Conservation (phyloP, 2,113 vertebrate species). For the Nesospiza acunhae region DNA sequence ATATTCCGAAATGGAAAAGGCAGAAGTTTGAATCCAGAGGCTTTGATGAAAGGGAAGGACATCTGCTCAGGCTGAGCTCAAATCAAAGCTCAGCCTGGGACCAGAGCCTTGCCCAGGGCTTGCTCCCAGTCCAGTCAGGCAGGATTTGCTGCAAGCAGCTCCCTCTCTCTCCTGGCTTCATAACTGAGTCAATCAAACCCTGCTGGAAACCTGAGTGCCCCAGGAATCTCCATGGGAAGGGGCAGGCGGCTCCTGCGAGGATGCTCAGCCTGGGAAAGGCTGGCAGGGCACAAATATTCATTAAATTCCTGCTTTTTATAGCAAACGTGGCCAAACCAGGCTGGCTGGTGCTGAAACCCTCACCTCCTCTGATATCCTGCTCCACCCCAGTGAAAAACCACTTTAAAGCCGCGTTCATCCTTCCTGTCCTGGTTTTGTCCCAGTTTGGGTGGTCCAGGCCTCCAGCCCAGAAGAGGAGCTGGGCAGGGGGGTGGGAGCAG, state of each 20-base stretch:
- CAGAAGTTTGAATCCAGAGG: not conserved
- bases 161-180: accelerated
- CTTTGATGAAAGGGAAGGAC: not conserved
- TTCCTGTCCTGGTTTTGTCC: not conserved
- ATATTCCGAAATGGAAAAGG: not conserved
- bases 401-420: accelerated
- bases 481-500: not conserved
- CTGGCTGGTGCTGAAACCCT: not conserved
- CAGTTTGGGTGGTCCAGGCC: accelerated
- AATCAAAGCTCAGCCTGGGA: not conserved
- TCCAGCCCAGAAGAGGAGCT: not conserved
- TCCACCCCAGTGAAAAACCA: not conserved
- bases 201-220: not conserved
- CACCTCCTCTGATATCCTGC: not conserved
- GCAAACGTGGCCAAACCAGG: not conserved
- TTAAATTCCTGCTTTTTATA: not conserved
- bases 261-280: not conserved
- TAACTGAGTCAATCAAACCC: accelerated
- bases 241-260: not conserved
- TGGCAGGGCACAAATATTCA: not conserved
- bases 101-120: not conserved
- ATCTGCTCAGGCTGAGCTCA: not conserved
- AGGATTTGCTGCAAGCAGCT: not conserved
- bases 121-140: not conserved
- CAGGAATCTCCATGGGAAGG: not conserved